Percentiles rank a stretch among this genome's conserved stretches.
Conservation (phyloP, 2,113 vertebrate genomes). For the Uria lomvia region DNA sequence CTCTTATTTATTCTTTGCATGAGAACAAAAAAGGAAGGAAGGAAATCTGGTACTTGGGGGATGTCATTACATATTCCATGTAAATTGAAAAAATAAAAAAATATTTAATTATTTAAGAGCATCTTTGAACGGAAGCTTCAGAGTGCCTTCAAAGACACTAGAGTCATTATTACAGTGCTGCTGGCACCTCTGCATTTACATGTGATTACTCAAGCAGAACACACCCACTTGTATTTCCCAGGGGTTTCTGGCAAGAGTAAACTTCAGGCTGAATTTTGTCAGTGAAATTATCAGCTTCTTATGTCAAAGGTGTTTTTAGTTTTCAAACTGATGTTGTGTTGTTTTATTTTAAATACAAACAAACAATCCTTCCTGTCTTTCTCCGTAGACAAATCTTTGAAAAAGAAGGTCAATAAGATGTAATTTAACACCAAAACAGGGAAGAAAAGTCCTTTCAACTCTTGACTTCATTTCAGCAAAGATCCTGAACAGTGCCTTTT, state of each 20-base stretch:
- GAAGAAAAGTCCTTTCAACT: neutral
- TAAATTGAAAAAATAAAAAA: neutral
- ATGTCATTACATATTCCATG: conserved; percentile 8
- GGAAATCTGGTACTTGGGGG: neutral
- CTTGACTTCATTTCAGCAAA: neutral
- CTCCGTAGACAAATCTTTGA: neutral
- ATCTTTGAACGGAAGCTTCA: conserved; percentile 10
- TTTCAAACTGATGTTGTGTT: neutral
- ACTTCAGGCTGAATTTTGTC: neutral
- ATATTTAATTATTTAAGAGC: conserved; percentile 32
- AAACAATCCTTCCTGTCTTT: neutral
- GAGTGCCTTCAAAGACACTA: conserved; percentile 34
- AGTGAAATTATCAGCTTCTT: neutral
- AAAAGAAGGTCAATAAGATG: neutral
- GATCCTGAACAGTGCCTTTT: neutral
- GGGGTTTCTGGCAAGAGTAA: neutral
- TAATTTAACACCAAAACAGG: neutral
- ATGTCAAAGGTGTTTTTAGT: neutral
- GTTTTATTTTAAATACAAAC: neutral
- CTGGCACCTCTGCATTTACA: conserved; percentile 9
- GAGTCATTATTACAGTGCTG: conserved; percentile 1
- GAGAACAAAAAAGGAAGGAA: conserved; percentile 1
- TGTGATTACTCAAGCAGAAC: conserved; percentile 13
- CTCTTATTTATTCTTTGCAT: neutral
- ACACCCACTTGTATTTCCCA: neutral